phyloP scores from a whole-genome alignment of 1,140 invertebrate species.

The Drosophila setifemur region DNA sequence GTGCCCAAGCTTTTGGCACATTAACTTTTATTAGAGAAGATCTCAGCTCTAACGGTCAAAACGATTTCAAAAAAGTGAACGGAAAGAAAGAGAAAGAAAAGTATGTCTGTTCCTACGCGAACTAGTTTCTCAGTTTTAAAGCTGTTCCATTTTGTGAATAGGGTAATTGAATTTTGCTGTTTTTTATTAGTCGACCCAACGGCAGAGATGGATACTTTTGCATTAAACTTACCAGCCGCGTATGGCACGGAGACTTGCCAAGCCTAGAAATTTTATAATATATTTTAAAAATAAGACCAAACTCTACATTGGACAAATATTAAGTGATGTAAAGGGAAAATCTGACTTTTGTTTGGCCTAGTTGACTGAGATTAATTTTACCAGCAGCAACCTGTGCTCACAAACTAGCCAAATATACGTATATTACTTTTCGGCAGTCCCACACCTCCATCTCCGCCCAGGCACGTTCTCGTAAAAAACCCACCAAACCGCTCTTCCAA shows the following conservation, averaged over 20 bases:
- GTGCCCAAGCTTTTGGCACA: conserved; percentile 35
- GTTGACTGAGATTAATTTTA: conserved; percentile 71
- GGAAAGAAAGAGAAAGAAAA: neutral
- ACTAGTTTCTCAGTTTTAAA: no score
- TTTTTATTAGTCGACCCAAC: conserved; percentile 18
- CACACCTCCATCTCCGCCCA: conserved; percentile 1
- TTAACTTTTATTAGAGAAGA: conserved; percentile 63
- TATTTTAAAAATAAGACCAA: conserved; percentile 1
- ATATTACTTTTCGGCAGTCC: no score
- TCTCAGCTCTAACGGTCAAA: conserved; percentile 48
- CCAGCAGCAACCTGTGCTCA: conserved; percentile 21
- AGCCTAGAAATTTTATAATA: conserved; percentile 29
- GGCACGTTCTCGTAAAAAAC: conserved; percentile 2
- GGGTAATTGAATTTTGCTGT: conserved; percentile 4
- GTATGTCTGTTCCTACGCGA: no score
- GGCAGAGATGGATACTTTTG: neutral
- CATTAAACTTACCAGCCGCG: neutral
- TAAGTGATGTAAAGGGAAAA: neutral
- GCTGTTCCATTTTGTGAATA: no score
- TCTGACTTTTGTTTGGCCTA: conserved; percentile 36
- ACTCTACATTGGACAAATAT: neutral
- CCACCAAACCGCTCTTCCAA: conserved; percentile 9
- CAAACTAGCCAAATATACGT: conserved; percentile 77
- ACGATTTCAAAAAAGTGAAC: conserved; percentile 26
- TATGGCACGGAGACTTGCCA: neutral